Percentiles rank a stretch among this genome's conserved stretches.
Evolutionary conservation across 2,797 vertebrate genomes (phyloP).

Genomic region (Aeoliscus strigatus): DNA sequence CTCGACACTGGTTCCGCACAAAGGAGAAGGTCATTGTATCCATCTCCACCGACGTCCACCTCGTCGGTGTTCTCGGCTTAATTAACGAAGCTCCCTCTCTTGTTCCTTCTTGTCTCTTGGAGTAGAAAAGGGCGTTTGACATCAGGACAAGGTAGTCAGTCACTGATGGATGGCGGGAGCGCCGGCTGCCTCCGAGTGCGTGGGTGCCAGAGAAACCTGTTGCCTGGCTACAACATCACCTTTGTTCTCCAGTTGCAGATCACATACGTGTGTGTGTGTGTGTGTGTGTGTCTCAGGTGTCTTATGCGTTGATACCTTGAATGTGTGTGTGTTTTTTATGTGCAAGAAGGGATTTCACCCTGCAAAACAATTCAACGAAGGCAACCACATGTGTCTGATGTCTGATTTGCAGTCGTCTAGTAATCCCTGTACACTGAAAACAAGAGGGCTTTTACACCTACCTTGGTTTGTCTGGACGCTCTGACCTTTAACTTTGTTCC

Average conservation of each 20-base stretch:
- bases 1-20: neutral
- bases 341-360: slow-evolving; percentile 55
- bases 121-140: slow-evolving; percentile 64
- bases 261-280: slow-evolving; percentile 18
- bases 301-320: slow-evolving; percentile 1
- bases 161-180: slow-evolving; percentile 53
- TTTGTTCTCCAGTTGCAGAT: slow-evolving; percentile 67
- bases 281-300: slow-evolving; percentile 16
- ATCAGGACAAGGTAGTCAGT: slow-evolving; percentile 64
- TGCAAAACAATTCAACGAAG: too few relatives aligned
- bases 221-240: slow-evolving; percentile 75
- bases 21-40: slow-evolving; percentile 58
- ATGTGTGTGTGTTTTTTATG: slow-evolving; percentile 20
- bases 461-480: too few relatives aligned
- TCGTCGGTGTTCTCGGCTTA: slow-evolving; percentile 44
- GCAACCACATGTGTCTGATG: too few relatives aligned
- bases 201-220: slow-evolving; percentile 74
- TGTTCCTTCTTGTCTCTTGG: slow-evolving; percentile 40
- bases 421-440: too few relatives aligned
- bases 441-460: too few relatives aligned
- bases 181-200: slow-evolving; percentile 59
- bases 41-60: slow-evolving; percentile 46
- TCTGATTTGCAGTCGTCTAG: too few relatives aligned
- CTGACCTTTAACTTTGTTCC: too few relatives aligned
- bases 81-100: slow-evolving; percentile 42